Evolutionary conservation across 2,113 vertebrate genomes (phyloP).

Genomic region (Muscicapa adusta): DNA sequence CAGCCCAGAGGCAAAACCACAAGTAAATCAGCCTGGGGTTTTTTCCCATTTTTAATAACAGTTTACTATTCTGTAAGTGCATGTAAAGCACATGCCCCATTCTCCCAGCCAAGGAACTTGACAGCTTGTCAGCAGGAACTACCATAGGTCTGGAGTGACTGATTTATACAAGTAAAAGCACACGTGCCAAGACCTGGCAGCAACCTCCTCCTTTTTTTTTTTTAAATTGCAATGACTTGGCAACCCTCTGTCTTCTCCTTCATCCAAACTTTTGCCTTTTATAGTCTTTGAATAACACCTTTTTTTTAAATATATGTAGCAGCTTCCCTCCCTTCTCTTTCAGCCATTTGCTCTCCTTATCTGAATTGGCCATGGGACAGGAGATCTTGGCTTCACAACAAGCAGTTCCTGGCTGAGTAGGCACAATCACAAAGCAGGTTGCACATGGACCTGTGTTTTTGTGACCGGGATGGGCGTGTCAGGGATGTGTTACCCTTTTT

Average conservation of each 20-base stretch:
- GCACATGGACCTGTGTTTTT: not conserved
- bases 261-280: conserved; percentile 68
- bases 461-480: not conserved
- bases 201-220: not conserved
- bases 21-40: not conserved
- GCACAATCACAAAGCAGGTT: not conserved
- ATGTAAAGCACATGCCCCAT: conserved; percentile 35
- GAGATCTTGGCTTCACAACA: not conserved
- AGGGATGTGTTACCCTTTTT: fast-evolving
- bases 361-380: not conserved
- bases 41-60: conserved; percentile 8
- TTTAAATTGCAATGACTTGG: not conserved
- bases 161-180: conserved; percentile 59
- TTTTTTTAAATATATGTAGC: not conserved
- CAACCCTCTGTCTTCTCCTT: conserved; percentile 24
- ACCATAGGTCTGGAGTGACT: conserved; percentile 46
- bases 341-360: conserved; percentile 32
- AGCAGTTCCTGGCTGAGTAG: not conserved
- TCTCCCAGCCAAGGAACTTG: conserved; percentile 42
- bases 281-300: conserved; percentile 42
- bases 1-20: conserved; percentile 8
- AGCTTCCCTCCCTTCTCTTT: conserved; percentile 19
- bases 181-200: conserved; percentile 37
- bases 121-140: conserved; percentile 61
- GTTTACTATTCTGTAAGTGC: conserved; percentile 49